Base-by-base conservation (phyloP, 1,140 invertebrate genomes). In the Eciton burchellii region DNA sequence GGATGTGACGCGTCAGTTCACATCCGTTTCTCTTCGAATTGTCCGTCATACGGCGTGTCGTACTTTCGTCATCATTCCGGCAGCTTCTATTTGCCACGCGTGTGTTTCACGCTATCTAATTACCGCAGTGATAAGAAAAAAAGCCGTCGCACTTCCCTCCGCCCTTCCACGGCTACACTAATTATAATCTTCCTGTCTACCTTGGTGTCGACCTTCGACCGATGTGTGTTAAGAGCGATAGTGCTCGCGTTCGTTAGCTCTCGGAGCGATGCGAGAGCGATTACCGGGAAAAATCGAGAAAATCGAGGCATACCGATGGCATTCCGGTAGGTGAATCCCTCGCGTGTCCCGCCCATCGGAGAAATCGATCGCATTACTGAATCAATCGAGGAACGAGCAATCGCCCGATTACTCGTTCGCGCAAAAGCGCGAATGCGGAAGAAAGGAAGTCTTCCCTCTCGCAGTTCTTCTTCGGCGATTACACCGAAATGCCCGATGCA, bases 171-270 rank as follows among this genome's bases (percentile, higher is more conserved):
- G 5, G 29, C 52, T 41, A 3, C 26, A 14, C 29, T 73, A 81
- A 81, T 81, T 73, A 60, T 60, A 79, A 85, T 85, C 29, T 65
- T 63, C 62, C 24, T 35, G 12, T 57, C 52, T 85, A 19, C 60
- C 84, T 84, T 81, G 60, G 49, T 60, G 79, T 35, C 73, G 71
- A 81, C 21, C 72, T 84, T 65, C 16, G 1, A 9, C 26, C 29
- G 43, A 0, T 12, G 19, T 14, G 4, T 26, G 41, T 65, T 79
- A 70, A 79, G 8, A 70, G 63, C n/a, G 41, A 79, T 24, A 57
- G 72, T 74, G n/a, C 57, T n/a, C 24, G 52, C 19, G 49, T 54
- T 81, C 19, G 29, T 66, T 43, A 57, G n/a, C 41, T 24, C 82
- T 21, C n/a, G 6, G n/a, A 35, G 62, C 52, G 29, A 29, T n/a